Conservation (phyloP, 2,888 invertebrate species). For the Atherix ibis region DNA sequence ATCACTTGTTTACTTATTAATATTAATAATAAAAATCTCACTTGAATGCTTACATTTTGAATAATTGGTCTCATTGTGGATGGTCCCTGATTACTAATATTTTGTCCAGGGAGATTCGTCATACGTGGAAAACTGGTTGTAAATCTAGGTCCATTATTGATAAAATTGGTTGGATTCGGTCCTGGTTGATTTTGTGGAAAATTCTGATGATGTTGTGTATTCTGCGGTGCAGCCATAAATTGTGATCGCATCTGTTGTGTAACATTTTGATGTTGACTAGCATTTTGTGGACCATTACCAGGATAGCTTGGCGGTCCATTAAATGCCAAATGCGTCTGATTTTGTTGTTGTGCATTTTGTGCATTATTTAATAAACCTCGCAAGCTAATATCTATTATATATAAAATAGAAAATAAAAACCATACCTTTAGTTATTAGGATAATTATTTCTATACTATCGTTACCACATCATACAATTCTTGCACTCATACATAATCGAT, state of each 20-base stretch:
- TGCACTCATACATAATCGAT: no score
- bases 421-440: neutral
- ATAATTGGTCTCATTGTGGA: conserved; percentile 27
- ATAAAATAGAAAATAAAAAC: conserved; percentile 9
- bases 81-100: conserved; percentile 27
- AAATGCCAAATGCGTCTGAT: conserved; percentile 27
- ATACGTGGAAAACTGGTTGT: conserved; percentile 31
- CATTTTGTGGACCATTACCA: conserved; percentile 28
- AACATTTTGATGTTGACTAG: conserved; percentile 28
- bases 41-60: conserved; percentile 27
- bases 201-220: conserved; percentile 26
- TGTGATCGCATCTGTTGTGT: conserved; percentile 30
- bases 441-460: neutral
- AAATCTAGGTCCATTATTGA: conserved; percentile 31
- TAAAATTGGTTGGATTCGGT: conserved; percentile 32
- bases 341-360: conserved; percentile 30
- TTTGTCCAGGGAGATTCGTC: conserved; percentile 41
- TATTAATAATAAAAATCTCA: neutral
- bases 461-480: no score
- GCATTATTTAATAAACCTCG: conserved; percentile 32
- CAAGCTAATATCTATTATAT: conserved; percentile 32
- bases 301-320: conserved; percentile 20
- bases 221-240: conserved; percentile 28
- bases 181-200: conserved; percentile 29
- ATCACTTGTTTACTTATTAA: no score